These are phyloP conservation scores for Chrysochloris asiatica DNA, from an alignment of 2,113 vertebrate species.

Conservation along the genomic window DNA sequence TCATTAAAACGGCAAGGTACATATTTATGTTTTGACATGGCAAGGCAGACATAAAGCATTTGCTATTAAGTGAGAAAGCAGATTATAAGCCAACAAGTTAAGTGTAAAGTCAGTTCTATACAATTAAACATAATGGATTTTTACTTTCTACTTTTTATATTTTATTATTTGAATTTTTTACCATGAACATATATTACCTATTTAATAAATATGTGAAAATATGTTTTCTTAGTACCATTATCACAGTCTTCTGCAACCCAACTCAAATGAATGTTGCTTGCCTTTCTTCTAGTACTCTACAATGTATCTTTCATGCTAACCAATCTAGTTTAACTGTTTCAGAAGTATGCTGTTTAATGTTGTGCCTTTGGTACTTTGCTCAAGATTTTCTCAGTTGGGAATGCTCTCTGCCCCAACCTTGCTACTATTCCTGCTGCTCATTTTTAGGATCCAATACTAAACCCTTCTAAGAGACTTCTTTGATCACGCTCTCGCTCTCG, in stretches of 20 bases:
- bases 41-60: not conserved
- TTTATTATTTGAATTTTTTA: not conserved
- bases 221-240: not conserved
- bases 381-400: not conserved
- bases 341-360: not conserved
- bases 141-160: not conserved
- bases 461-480: not conserved
- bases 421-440: not conserved
- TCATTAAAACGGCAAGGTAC: not conserved
- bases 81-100: not conserved
- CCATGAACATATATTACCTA: not conserved
- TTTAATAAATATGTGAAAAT: not conserved
- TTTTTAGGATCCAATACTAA: not conserved
- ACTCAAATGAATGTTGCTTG: accelerated
- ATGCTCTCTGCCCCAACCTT: not conserved
- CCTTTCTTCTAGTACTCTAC: not conserved
- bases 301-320: not conserved
- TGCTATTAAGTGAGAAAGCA: not conserved
- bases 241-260: not conserved
- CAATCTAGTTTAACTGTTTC: not conserved
- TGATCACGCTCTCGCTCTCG: not conserved
- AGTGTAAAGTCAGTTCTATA: not conserved
- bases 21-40: not conserved
- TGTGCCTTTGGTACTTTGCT: not conserved
- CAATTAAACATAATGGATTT: not conserved